Base-by-base conservation (phyloP, 1,140 invertebrate genomes). In the Orius insidiosus region DNA sequence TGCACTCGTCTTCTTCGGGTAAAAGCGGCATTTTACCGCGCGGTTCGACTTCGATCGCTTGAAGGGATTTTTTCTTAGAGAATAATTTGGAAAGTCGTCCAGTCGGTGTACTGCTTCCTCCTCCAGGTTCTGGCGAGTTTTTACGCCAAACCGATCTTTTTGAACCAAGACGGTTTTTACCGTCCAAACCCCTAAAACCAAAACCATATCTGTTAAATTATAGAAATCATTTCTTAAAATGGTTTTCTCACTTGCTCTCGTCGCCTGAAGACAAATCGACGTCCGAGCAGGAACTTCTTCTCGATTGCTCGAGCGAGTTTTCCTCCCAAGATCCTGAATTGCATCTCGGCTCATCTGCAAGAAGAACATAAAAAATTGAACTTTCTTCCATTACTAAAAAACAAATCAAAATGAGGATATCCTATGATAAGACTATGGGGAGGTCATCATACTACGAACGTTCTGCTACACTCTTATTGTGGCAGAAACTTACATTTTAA, bases 31-130 rank as follows among this genome's bases (percentile, higher is more conserved):
- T 85, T 63, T 71, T 71, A 42, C 47, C 65, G 60, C 40, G 63
- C 35, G 53, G 66, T 13, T 53, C 58, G 2, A 54, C 55, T 51
- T 63, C 58, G 14, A 55, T 30, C 5, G 47, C 32, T 7, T 35
- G 14, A 49, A 33, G 11, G 5, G 31, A 15, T 32, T 51, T 51
- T 34, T 51, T 51, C 37, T 86, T 80, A 52, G 81, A 85, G 65
- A 86, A 87, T 81, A 82, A 86, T 51, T 84, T 67, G 7, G 80
- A 76, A 1, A 88, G 66, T 19, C 78, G 63, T 7, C 79, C 79
- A 32, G 80, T 76, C 13, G 56, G 64, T 18, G 49, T 46, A 7
- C 24, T 24, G 24, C 24, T 24, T 35, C 47, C 45, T 15, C 46
- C 50, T 44, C 47, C 47, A 32, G 51, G 51, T 11, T 52, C 51